Percentiles rank a stretch among this genome's conserved stretches.
Conservation (phyloP, 2,888 invertebrate genomes). For the Andrena bucephala region DNA sequence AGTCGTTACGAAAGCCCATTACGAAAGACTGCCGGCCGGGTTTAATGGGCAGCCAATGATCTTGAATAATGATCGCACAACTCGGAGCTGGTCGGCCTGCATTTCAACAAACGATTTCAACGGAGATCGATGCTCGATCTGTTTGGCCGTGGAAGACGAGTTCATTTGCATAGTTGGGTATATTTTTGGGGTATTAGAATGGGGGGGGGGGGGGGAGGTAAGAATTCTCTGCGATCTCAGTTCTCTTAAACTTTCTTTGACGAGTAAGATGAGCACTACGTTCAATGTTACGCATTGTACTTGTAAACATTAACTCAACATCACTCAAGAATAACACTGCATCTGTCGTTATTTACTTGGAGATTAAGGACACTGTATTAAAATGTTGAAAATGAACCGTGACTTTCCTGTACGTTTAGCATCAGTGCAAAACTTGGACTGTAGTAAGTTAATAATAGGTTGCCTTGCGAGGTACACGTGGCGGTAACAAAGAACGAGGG, state of each 20-base stretch:
- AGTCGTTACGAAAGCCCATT: slow-evolving; percentile 48
- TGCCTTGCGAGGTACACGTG: slow-evolving; percentile 46
- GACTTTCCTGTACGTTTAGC: slow-evolving; percentile 13
- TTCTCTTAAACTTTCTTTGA: neutral
- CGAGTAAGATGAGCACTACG: neutral
- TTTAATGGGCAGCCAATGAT: slow-evolving; percentile 50
- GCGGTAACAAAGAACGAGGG: slow-evolving; percentile 44
- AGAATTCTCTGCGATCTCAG: slow-evolving; percentile 2
- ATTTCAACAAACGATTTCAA: slow-evolving; percentile 10
- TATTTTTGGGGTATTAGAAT: neutral
- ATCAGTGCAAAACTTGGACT: slow-evolving; percentile 26
- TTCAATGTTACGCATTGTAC: no score
- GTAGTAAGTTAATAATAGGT: slow-evolving; percentile 49
- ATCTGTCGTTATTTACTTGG: no score
- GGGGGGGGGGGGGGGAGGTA: no score
- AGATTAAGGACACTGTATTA: no score
- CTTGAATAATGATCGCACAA: slow-evolving; percentile 53
- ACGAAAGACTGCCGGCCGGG: slow-evolving; percentile 37
- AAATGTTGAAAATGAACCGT: neutral
- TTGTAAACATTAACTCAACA: no score
- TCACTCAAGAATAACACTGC: no score
- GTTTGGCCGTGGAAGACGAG: neutral
- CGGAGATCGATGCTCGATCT: neutral
- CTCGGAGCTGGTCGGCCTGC: neutral
- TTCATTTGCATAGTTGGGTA: neutral